Conservation (phyloP, 30 jellyfish, hydroid and myxozoan species). For the Turritopsis rubra region DNA sequence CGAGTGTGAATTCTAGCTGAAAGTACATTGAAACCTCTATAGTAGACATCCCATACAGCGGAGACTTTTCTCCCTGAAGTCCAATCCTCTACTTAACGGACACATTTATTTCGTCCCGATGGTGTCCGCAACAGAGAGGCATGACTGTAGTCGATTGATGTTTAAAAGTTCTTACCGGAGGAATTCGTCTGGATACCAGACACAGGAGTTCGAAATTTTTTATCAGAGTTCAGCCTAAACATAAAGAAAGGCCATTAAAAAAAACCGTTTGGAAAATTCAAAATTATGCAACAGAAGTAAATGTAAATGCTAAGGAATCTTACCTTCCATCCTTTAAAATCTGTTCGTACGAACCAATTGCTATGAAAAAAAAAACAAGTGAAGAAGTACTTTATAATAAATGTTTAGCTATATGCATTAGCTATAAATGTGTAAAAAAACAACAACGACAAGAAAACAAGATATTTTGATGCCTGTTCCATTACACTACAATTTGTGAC, state of each 20-base stretch:
- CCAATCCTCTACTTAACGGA: too few relatives aligned
- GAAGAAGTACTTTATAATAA: not conserved
- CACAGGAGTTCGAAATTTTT: slow-evolving; percentile 66
- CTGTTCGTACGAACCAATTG: slow-evolving; percentile 61
- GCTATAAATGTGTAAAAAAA: too few relatives aligned
- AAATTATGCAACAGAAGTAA: not conserved
- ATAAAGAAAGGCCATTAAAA: not conserved
- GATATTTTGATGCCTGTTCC: too few relatives aligned
- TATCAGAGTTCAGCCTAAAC: slow-evolving; percentile 52
- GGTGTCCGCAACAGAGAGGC: too few relatives aligned
- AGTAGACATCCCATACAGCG: too few relatives aligned
- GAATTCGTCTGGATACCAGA: slow-evolving; percentile 96
- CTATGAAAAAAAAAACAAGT: not conserved
- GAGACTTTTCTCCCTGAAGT: too few relatives aligned
- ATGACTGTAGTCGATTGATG: not conserved
- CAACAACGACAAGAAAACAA: too few relatives aligned
- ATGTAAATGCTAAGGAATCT: not conserved
- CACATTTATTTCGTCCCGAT: too few relatives aligned
- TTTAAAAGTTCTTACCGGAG: slow-evolving; percentile 48
- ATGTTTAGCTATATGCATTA: too few relatives aligned
- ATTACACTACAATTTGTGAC: too few relatives aligned
- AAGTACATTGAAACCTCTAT: too few relatives aligned
- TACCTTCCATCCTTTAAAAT: slow-evolving; percentile 92
- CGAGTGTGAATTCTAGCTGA: too few relatives aligned
- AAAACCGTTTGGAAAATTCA: not conserved